These are phyloP conservation scores for Lepetodrilus schrolli DNA, from an alignment of 2,888 invertebrate species.

Conservation along the genomic window DNA sequence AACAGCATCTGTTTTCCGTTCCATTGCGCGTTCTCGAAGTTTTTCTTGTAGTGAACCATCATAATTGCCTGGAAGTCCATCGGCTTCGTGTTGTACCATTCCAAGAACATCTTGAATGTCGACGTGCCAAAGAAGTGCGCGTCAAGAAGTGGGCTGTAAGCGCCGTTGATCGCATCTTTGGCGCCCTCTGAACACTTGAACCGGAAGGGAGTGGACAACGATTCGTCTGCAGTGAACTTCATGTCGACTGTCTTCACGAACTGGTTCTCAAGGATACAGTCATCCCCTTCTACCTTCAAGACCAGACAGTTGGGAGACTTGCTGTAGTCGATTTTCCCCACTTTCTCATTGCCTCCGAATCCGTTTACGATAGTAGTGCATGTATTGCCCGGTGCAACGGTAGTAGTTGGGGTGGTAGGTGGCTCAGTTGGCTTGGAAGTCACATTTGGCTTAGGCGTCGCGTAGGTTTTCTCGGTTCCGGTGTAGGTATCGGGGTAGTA, in stretches of 20 bases:
- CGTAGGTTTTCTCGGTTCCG: not conserved
- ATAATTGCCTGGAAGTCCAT: constrained; percentile 33
- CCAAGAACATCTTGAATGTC: constrained; percentile 46
- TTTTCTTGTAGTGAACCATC: constrained; percentile 44
- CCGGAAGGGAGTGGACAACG: not conserved
- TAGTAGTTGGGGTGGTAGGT: not conserved
- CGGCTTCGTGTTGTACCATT: constrained; percentile 37
- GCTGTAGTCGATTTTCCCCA: constrained; percentile 37
- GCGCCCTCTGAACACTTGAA: constrained; percentile 37
- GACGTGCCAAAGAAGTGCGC: constrained; percentile 41
- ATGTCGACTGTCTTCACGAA: constrained; percentile 37
- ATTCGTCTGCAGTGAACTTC: not conserved
- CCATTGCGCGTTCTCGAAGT: constrained; percentile 40
- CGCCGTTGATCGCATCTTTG: constrained; percentile 42
- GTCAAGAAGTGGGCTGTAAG: constrained; percentile 47
- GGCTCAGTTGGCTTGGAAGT: not conserved
- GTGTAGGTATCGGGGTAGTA: not conserved
- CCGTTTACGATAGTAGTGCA: constrained; percentile 21
- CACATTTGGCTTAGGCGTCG: not conserved
- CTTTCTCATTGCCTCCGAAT: constrained; percentile 43
- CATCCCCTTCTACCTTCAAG: constrained; percentile 6
- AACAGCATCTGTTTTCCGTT: constrained; percentile 40
- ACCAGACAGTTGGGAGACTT: constrained; percentile 34
- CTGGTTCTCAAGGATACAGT: constrained; percentile 33
- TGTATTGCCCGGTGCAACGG: not conserved